Percentiles rank a stretch among this genome's conserved stretches.
Evolutionary conservation across 2,113 vertebrate species (phyloP).

Genomic region (Chrysochloris asiatica): DNA sequence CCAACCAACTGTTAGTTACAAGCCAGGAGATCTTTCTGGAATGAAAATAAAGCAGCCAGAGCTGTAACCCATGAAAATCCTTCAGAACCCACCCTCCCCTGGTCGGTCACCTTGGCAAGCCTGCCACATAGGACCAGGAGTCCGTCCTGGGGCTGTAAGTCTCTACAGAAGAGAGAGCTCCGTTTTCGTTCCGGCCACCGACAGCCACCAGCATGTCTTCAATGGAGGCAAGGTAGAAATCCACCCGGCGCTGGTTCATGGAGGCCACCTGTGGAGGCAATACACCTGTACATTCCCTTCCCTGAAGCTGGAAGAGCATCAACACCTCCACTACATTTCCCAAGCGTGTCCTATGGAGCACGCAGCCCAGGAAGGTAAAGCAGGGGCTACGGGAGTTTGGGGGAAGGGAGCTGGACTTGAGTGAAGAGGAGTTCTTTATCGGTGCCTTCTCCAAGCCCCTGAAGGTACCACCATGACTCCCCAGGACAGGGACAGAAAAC

Average conservation of each 20-base stretch:
- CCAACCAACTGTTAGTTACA: fast-evolving
- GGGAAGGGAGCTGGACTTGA: background rate
- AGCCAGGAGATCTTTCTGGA: background rate
- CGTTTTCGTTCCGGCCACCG: conserved; percentile 93
- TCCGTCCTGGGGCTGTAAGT: conserved; percentile 92
- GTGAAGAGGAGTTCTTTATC: background rate
- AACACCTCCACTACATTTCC: fast-evolving
- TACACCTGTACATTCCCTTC: conserved; percentile 61
- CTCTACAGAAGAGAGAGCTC: conserved; percentile 93
- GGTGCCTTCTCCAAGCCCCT: background rate
- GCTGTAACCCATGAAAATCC: fast-evolving
- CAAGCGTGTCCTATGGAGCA: fast-evolving
- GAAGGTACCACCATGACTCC: fast-evolving
- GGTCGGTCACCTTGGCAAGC: conserved; percentile 90
- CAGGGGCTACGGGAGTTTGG: background rate
- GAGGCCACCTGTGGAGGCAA: conserved; percentile 87
- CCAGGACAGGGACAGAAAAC: background rate
- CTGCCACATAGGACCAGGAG: conserved; percentile 92
- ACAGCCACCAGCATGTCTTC: conserved; percentile 93
- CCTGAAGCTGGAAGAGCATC: fast-evolving
- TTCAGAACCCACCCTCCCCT: too few relatives aligned
- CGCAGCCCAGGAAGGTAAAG: background rate
- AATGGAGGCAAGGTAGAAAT: conserved; percentile 94
- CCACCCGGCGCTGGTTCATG: conserved; percentile 94
- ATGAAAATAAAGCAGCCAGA: background rate